phyloP scores from a whole-genome alignment of 2,113 vertebrate species.

The Neodontobutis hainanensis region DNA sequence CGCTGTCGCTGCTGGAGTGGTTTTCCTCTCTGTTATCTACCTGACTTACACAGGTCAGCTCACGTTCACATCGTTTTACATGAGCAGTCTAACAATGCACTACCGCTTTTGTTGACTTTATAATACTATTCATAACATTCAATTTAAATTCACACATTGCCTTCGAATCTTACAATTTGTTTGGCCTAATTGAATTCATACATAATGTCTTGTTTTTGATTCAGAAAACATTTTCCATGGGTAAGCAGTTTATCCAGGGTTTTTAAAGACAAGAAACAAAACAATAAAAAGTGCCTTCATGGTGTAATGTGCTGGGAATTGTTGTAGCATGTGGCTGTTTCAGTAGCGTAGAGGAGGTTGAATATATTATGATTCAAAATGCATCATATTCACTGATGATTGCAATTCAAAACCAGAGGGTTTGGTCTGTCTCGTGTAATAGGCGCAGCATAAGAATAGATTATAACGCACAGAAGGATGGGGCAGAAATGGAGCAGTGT shows the following conservation, averaged over 20 bases:
- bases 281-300: neutral
- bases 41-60: constrained; percentile 89
- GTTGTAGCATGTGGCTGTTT: neutral
- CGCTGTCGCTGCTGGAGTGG: constrained; percentile 87
- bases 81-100: neutral
- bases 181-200: neutral
- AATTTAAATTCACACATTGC: no score
- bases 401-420: neutral
- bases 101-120: no score
- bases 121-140: no score
- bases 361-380: constrained; percentile 12
- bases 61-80: neutral
- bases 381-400: neutral
- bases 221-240: neutral
- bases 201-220: neutral
- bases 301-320: constrained; percentile 1
- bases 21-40: constrained; percentile 93
- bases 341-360: neutral
- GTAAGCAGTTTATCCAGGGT: neutral
- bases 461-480: neutral
- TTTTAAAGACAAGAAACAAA: neutral
- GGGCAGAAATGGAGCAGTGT: neutral
- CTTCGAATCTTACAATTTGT: neutral
- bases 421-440: constrained; percentile 9
- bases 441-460: constrained; percentile 1